Evolutionary conservation across 2,888 invertebrate species (phyloP).

Genomic region (Taenaris catops): DNA sequence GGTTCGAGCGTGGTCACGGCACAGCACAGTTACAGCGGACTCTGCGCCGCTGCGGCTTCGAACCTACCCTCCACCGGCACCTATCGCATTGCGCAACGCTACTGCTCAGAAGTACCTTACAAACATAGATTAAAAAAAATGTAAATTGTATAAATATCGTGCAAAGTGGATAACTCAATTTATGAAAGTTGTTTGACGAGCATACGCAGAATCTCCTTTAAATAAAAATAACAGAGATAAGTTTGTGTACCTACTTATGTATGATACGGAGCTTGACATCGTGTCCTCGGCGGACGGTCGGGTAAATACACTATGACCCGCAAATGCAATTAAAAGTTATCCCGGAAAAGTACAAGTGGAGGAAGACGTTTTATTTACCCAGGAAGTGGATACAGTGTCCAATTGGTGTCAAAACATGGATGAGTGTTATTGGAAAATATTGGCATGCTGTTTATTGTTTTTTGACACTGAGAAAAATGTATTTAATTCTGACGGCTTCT

Average conservation of each 20-base stretch:
- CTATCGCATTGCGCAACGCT: constrained; percentile 67
- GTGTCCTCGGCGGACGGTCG: background rate
- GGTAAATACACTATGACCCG: background rate
- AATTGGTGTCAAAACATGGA: too few relatives aligned
- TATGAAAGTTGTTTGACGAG: too few relatives aligned
- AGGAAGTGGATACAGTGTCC: background rate
- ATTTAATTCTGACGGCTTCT: too few relatives aligned
- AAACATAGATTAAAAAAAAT: too few relatives aligned
- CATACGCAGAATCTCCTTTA: too few relatives aligned
- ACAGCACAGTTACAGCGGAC: constrained; percentile 80
- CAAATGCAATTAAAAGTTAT: constrained; percentile 15
- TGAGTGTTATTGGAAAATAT: background rate
- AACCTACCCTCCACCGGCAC: constrained; percentile 86
- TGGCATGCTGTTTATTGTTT: background rate
- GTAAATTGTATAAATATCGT: too few relatives aligned
- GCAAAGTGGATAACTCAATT: too few relatives aligned
- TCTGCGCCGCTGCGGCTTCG: constrained; percentile 81
- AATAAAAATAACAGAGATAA: too few relatives aligned
- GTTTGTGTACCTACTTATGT: too few relatives aligned
- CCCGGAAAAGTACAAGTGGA: constrained; percentile 10
- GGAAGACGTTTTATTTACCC: background rate
- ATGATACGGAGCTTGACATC: background rate
- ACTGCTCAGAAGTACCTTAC: too few relatives aligned
- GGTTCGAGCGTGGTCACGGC: constrained; percentile 86
- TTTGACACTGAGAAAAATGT: background rate